A percentile compares a stretch with the other conserved stretches of the same genome.
These are phyloP conservation scores for Phymorhynchus buccinoides DNA, from an alignment of 1,140 invertebrate genomes.

Conservation along the genomic window DNA sequence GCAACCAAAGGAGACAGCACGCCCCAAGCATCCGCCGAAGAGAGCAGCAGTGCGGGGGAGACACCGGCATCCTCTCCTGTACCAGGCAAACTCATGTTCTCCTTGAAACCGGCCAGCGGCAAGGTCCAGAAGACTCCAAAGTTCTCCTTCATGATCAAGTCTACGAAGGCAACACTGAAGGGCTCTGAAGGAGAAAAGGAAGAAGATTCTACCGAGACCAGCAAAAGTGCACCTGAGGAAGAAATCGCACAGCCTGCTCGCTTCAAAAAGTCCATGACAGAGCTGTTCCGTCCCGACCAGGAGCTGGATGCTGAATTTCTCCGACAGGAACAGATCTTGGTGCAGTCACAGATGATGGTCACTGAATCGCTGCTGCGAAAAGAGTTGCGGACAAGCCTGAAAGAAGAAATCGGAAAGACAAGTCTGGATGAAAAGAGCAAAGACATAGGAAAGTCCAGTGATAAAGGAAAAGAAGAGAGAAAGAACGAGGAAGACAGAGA, in stretches of 20 bases:
- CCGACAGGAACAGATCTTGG: constrained; percentile 19
- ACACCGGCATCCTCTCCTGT: neutral
- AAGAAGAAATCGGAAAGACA: constrained; percentile 21
- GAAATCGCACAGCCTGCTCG: constrained; percentile 2
- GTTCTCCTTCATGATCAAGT: constrained; percentile 15
- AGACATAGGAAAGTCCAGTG: constrained; percentile 37
- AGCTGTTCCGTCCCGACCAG: constrained; percentile 40
- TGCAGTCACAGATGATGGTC: constrained; percentile 7
- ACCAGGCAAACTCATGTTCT: constrained; percentile 31
- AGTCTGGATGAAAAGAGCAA: neutral
- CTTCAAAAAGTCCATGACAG: constrained; percentile 35
- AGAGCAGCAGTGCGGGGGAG: constrained; percentile 26
- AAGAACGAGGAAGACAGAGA: constrained; percentile 36
- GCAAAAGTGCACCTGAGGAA: constrained; percentile 9
- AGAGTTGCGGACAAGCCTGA: neutral
- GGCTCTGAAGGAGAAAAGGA: constrained; percentile 34
- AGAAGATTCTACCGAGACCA: constrained; percentile 33
- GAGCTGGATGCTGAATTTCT: constrained; percentile 6
- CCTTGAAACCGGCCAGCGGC: constrained; percentile 8
- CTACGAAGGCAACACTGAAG: constrained; percentile 28
- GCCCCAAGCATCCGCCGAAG: constrained; percentile 12
- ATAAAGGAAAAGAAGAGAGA: constrained; percentile 44
- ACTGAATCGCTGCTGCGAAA: neutral
- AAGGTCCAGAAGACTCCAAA: constrained; percentile 20
- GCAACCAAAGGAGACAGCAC: neutral